A percentile compares a stretch with the other conserved stretches of the same genome.
phyloP scores from a whole-genome alignment of 2,113 vertebrate genomes.

The Catharus fuscescens region DNA sequence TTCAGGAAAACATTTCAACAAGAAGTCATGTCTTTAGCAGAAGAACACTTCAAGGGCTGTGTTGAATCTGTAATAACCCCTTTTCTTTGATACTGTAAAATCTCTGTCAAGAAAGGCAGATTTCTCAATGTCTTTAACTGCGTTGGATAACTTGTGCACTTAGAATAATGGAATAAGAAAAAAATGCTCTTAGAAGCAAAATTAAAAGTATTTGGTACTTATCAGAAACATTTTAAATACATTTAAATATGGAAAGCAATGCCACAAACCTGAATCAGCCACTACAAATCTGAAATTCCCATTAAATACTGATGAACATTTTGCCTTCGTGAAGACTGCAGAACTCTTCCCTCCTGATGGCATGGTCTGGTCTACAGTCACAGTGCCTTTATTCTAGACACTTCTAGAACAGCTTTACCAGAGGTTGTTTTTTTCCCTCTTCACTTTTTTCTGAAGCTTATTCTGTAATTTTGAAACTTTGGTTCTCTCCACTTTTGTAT shows the following conservation, averaged over 20 bases:
- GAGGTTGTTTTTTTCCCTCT: background rate
- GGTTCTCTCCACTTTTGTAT: background rate
- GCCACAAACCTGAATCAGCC: background rate
- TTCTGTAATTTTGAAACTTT: background rate
- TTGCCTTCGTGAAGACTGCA: background rate
- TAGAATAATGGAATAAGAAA: background rate
- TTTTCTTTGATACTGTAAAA: background rate
- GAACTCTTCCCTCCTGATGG: background rate
- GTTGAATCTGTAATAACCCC: background rate
- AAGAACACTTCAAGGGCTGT: background rate
- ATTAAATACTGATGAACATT: background rate
- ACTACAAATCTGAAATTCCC: background rate
- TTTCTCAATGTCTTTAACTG: background rate
- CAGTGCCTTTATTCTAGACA: background rate
- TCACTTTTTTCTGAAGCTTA: background rate
- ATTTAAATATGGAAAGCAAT: background rate
- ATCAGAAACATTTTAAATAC: background rate
- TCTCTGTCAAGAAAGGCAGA: background rate
- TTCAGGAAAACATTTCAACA: background rate
- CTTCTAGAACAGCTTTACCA: background rate
- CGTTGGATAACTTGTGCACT: background rate
- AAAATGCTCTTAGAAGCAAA: background rate
- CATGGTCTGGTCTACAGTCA: background rate
- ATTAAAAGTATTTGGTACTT: background rate
- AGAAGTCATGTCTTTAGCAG: background rate